These are phyloP conservation scores for Agrypnus murinus DNA, from an alignment of 2,888 invertebrate genomes.

Conservation along the genomic window DNA sequence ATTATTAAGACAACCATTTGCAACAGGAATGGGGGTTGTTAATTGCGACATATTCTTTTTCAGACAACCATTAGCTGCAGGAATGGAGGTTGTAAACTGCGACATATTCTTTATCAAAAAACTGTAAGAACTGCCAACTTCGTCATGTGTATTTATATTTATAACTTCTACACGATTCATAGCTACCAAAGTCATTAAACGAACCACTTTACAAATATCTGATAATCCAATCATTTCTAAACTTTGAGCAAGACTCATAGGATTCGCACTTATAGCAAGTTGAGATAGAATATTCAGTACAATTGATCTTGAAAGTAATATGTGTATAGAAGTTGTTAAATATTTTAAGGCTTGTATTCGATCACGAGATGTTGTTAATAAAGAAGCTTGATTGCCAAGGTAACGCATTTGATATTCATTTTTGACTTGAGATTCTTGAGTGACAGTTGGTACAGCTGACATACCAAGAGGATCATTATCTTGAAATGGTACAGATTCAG, in stretches of 20 bases:
- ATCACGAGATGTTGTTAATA: slow-evolving; percentile 71
- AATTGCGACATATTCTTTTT: slow-evolving; percentile 61
- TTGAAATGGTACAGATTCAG: slow-evolving; percentile 69
- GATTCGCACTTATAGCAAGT: slow-evolving; percentile 64
- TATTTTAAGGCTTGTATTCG: slow-evolving; percentile 73
- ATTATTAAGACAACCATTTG: slow-evolving; percentile 67
- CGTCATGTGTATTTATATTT: slow-evolving; percentile 60
- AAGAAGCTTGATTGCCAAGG: slow-evolving; percentile 73
- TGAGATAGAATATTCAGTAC: slow-evolving; percentile 75
- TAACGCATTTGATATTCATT: slow-evolving; percentile 63
- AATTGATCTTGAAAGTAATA: slow-evolving; percentile 74
- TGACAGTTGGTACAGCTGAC: slow-evolving; percentile 69
- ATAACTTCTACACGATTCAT: slow-evolving; percentile 73
- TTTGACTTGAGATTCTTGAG: slow-evolving; percentile 60
- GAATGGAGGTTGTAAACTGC: slow-evolving; percentile 60
- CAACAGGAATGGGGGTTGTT: slow-evolving; percentile 26
- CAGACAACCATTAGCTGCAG: slow-evolving; percentile 57
- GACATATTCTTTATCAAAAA: slow-evolving; percentile 63
- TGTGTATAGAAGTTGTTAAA: slow-evolving; percentile 72
- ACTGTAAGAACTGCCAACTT: slow-evolving; percentile 52
- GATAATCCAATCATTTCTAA: slow-evolving; percentile 71
- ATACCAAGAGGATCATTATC: slow-evolving; percentile 75
- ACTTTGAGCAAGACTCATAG: slow-evolving; percentile 64
- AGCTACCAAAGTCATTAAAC: slow-evolving; percentile 76
- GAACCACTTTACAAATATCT: slow-evolving; percentile 75